These are phyloP conservation scores for Anarrhichthys ocellatus DNA, from an alignment of 2,113 vertebrate species.

Conservation along the genomic window DNA sequence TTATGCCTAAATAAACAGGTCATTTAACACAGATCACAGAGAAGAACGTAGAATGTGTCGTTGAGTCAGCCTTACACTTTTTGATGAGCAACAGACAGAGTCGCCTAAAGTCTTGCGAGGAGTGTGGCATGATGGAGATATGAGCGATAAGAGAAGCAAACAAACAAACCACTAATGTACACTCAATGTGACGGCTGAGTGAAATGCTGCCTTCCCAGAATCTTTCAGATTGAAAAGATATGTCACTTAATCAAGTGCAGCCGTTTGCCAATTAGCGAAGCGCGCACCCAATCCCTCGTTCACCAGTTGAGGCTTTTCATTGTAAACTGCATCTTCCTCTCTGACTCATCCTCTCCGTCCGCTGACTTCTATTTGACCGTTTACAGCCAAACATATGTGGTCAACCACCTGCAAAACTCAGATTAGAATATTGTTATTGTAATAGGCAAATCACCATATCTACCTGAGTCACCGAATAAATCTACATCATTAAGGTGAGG, in stretches of 20 bases:
- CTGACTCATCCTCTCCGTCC: conserved; percentile 12
- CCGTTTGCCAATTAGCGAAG: conserved; percentile 11
- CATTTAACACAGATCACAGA: conserved; percentile 10
- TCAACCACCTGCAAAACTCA: neutral
- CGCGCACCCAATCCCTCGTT: conserved; percentile 11
- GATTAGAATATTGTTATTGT: neutral
- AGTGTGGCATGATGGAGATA: conserved; percentile 19
- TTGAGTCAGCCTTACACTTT: conserved; percentile 18
- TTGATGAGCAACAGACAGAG: conserved; percentile 10
- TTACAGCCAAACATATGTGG: neutral
- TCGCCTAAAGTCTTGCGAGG: neutral
- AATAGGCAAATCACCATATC: neutral
- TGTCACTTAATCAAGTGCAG: conserved; percentile 10
- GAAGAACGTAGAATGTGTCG: neutral
- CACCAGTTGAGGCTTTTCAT: neutral
- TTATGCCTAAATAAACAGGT: conserved; percentile 18
- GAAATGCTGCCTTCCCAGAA: conserved; percentile 24
- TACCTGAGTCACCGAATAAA: neutral
- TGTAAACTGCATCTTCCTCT: neutral
- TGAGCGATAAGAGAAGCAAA: neutral
- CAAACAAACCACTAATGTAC: conserved; percentile 5
- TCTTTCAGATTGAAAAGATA: conserved; percentile 11
- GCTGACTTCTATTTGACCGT: neutral
- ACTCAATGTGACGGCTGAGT: neutral
- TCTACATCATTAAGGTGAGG: neutral